Evolutionary conservation across 2,113 vertebrate species (phyloP).

Genomic region (Carassius auratus): DNA sequence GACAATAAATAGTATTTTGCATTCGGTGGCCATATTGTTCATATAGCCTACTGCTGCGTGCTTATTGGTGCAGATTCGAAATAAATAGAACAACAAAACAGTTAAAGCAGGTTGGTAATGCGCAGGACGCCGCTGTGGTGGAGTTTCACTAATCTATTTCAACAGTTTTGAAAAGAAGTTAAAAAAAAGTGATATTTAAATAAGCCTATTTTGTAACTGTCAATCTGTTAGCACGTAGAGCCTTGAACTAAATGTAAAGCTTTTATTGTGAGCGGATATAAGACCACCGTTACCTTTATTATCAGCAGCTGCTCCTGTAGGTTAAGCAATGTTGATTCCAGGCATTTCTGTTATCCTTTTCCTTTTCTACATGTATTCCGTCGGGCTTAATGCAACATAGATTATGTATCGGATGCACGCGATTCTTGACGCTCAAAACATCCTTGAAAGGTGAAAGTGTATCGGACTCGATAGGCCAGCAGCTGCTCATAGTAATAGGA

Average conservation of each 20-base stretch:
- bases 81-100: neutral
- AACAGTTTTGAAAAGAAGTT: neutral
- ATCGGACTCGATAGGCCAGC: constrained; percentile 18
- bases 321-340: constrained; percentile 3
- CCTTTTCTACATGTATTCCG: neutral
- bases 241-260: neutral
- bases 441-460: constrained; percentile 1
- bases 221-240: neutral
- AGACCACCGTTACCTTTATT: constrained; percentile 51
- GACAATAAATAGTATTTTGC: neutral
- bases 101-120: neutral
- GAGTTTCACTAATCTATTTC: neutral
- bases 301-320: constrained; percentile 36
- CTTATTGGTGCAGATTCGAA: neutral
- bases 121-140: neutral
- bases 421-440: neutral
- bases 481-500: constrained; percentile 9
- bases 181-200: neutral
- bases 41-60: neutral
- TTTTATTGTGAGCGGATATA: neutral
- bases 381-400: constrained; percentile 38
- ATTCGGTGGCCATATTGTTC: neutral
- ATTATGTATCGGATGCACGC: neutral
- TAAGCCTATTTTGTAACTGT: neutral
- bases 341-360: constrained; percentile 16